These are phyloP conservation scores for Stenchaetothrips biformis DNA, from an alignment of 2,888 invertebrate genomes.

Conservation along the genomic window DNA sequence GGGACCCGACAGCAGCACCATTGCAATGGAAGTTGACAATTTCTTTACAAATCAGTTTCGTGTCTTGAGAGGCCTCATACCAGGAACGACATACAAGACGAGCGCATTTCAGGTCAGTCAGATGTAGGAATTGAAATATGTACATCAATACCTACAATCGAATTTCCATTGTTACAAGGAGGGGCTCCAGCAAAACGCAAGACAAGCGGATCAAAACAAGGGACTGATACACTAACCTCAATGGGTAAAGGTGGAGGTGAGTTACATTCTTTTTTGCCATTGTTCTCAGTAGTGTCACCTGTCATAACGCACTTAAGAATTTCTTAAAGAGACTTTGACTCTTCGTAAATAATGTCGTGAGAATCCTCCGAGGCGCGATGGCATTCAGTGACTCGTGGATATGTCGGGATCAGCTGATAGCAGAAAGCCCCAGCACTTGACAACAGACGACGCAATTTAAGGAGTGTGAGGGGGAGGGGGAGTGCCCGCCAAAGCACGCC, in stretches of 20 bases:
- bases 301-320: neutral
- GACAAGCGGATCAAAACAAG: neutral
- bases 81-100: constrained; percentile 61
- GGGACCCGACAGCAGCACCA: constrained; percentile 46
- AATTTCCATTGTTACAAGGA: neutral
- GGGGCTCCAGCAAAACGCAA: neutral
- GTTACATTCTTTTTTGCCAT: neutral
- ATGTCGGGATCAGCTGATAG: too few species aligned
- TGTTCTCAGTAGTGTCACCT: neutral
- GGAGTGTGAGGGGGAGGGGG: too few species aligned
- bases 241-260: neutral
- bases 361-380: too few species aligned
- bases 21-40: constrained; percentile 51
- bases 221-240: neutral
- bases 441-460: too few species aligned
- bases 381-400: too few species aligned
- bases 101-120: constrained; percentile 61
- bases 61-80: constrained; percentile 62
- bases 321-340: too few species aligned
- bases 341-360: too few species aligned
- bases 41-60: constrained; percentile 54
- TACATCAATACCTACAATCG: constrained; percentile 57
- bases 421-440: too few species aligned
- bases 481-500: too few species aligned
- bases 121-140: constrained; percentile 58